phyloP scores from a whole-genome alignment of 23 tunicate genomes.

The Botrylloides violaceus region DNA sequence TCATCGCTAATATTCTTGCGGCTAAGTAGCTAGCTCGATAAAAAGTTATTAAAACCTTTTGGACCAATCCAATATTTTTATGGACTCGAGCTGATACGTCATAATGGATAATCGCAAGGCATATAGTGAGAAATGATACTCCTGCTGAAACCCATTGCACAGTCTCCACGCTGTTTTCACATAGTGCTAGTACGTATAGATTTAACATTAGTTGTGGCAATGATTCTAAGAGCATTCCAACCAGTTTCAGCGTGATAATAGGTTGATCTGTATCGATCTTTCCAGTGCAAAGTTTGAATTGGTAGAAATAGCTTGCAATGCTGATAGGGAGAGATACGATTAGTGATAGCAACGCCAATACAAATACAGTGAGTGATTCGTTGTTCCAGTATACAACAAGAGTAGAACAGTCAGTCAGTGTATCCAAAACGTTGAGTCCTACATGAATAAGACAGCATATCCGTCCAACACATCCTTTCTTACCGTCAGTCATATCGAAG shows the following conservation, averaged over 20 bases:
- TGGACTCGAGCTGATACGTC: conserved; percentile 1
- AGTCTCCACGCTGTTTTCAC: not conserved
- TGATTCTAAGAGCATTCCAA: conserved; percentile 14
- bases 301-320: not conserved
- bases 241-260: not conserved
- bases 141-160: conserved; percentile 17
- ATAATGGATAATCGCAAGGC: conserved; percentile 1
- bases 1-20: conserved; percentile 14
- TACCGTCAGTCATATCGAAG: not conserved
- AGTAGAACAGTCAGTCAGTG: conserved; percentile 13
- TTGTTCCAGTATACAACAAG: conserved; percentile 7
- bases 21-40: conserved; percentile 14
- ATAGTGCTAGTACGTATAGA: conserved; percentile 3
- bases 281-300: conserved; percentile 12
- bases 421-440: not conserved
- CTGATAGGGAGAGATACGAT: conserved; percentile 10
- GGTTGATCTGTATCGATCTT: not conserved
- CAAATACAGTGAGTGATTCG: not conserved
- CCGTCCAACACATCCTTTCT: not conserved
- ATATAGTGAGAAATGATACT: not conserved
- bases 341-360: conserved; percentile 3
- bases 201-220: conserved; percentile 13
- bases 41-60: conserved; percentile 1
- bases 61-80: not conserved
- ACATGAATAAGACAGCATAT: conserved; percentile 19